A percentile compares a stretch with the other conserved stretches of the same genome.
Evolutionary conservation across 2,797 vertebrate species (phyloP).

Genomic region (Gorsachius magnificus): DNA sequence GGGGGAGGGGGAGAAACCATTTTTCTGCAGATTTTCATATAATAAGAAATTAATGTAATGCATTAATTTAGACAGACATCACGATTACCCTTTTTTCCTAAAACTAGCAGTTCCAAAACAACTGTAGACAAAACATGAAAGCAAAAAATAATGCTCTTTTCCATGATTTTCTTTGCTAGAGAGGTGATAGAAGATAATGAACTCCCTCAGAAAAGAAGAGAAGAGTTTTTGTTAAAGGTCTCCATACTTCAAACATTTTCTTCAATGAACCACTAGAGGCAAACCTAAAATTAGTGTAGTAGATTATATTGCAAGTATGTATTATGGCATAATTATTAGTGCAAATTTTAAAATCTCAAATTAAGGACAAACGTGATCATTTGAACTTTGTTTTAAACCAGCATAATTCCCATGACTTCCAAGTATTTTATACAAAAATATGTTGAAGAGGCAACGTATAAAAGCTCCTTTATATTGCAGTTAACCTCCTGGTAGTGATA

Average conservation of each 20-base stretch:
- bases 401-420: background rate
- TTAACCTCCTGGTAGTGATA: background rate
- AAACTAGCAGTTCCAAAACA: background rate
- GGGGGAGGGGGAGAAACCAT: fast-evolving
- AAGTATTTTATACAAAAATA: background rate
- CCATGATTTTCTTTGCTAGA: background rate
- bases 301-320: background rate
- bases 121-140: background rate
- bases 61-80: background rate
- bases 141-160: background rate
- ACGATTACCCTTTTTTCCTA: background rate
- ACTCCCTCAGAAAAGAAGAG: background rate
- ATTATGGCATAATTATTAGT: background rate
- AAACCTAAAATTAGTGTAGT: background rate
- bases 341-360: background rate
- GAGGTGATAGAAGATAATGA: background rate
- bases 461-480: background rate
- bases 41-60: background rate
- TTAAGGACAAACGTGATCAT: background rate
- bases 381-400: background rate
- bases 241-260: background rate
- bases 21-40: background rate
- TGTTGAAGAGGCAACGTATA: fast-evolving
- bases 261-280: background rate
- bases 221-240: background rate